Evolutionary conservation across 1,140 invertebrate species (phyloP).

Genomic region (Papilio polyxenes): DNA sequence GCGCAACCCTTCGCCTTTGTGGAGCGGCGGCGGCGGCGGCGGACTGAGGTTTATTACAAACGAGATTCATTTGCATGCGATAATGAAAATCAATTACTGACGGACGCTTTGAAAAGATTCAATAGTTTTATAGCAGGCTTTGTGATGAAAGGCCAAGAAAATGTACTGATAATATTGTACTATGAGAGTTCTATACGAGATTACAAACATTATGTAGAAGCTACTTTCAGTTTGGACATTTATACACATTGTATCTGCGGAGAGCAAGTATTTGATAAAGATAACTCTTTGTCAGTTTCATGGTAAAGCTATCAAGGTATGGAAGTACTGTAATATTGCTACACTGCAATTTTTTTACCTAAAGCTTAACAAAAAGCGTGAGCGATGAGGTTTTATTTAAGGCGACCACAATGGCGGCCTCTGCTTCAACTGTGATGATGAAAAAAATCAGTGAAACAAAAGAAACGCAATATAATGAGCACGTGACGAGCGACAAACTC

Average conservation of each 20-base stretch:
- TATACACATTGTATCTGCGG: background rate
- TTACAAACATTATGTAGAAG: background rate
- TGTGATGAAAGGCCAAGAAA: background rate
- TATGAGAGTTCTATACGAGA: background rate
- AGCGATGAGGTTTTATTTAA: background rate
- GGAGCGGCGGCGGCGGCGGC: background rate
- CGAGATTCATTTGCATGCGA: constrained; percentile 19
- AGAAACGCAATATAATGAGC: constrained; percentile 14
- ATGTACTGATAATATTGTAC: background rate
- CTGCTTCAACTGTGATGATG: background rate
- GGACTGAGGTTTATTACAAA: background rate
- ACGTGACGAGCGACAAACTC: background rate
- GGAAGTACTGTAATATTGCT: background rate
- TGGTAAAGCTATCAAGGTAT: background rate
- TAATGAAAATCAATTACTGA: constrained; percentile 26
- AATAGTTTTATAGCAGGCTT: constrained; percentile 13
- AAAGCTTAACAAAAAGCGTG: constrained; percentile 5
- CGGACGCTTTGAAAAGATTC: background rate
- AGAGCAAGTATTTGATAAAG: background rate
- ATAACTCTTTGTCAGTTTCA: background rate
- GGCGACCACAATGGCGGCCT: background rate
- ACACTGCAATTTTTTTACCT: background rate
- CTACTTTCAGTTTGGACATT: background rate
- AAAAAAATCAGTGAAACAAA: constrained; percentile 7
- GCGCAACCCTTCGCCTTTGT: constrained; percentile 20